Evolutionary conservation across 2,113 vertebrate genomes (phyloP), one percentile per base, ranked within the genome.

Genomic region (Melanotaenia duboulayi): DNA sequence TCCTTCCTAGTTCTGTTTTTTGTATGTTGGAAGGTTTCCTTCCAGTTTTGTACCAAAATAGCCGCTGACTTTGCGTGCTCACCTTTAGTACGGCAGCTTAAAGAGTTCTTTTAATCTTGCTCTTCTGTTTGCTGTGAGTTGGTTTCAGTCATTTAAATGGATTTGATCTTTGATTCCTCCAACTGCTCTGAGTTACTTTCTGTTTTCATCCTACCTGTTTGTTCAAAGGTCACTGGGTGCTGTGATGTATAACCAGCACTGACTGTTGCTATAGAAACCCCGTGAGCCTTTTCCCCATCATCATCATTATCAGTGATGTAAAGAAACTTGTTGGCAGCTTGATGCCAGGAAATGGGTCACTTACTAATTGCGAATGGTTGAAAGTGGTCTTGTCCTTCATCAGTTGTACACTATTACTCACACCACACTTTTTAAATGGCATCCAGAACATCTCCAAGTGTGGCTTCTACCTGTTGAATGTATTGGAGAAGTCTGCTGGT

Each of bases 211-310:
- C 13, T 17, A 58, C 46, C 32, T 17, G 17, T 48, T 78, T 55
- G n/a, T 60, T 40, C 23, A 10, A 78, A 23, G 39, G 56, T 11
- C n/a, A 16, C 11, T 22, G 25, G 19, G 35, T 7, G 37, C 14
- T 24, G 39, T 76, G 61, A 58, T 71, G n/a, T 58, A 65, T 63
- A 73, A 67, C 49, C 6, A 39, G 14, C 59, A 24, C 20, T 56
- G 54, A 2, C 52, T 35, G 81, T 82, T 87, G 69, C 80, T 69
- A 88, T 88, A 82, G 83, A 78, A 86, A 86, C 72, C 24, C 20
- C 4, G 11, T 23, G 19, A 70, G 72, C 22, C 37, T 50, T 35
- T n/a, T 66, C 16, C 65, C 65, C 63, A 70, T 68, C 74, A 44
- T 65, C 66, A 35, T 35, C 32, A 57, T 44, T 73, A 74, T 39